Evolutionary conservation across 1,140 invertebrate species (phyloP), one percentile per base, ranked within the genome.

Genomic region (Drosophila yakuba): DNA sequence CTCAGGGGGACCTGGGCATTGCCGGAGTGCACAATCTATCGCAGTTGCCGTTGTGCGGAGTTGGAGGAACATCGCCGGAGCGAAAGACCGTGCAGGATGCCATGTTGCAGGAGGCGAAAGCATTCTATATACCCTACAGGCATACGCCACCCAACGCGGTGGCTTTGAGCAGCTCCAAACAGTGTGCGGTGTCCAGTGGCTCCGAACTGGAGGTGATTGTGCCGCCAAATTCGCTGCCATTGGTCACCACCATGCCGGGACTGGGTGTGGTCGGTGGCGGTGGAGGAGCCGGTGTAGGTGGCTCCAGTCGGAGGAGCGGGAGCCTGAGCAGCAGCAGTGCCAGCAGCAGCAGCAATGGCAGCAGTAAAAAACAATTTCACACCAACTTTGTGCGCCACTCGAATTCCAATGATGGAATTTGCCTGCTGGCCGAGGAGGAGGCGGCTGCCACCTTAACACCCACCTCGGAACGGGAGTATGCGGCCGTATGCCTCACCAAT

Each of bases 331-430:
- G 84, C 68, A 81, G 88, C 63, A 91, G 90, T 51, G 82, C 73
- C 71, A 78, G 88, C 52, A 86, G 78, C 57, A 79, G 69, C 74
- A 91, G 74, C 69, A 83, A 77, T 43, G 73, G 71, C 48, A 80
- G 75, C 68, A 82, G 78, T 54, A 91, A 84, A 23, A 88, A 89
- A 41, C 88, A 90, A 74, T 91, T 90, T 35, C 81, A 91, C 66
- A 84, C 86, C 8, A 91, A 91, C 69, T 91, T 90, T 48, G 61
- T 85, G 20, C 79, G 91, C 23, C 90, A 91, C 56, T 91, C 90
- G 39, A 91, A 91, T 57, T 91, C 90, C 62, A 91, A 89, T 45
- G 90, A 91, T 59, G 90, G 86, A n/a, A 91, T 91, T 48, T 91
- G 90, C 54, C 45, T 91, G 61, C 74, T 91, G 45, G 90, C 90